A percentile compares a stretch with the other conserved stretches of the same genome.
These are phyloP conservation scores for Crax fasciolata DNA, from an alignment of 2,797 vertebrate species.

Conservation along the genomic window DNA sequence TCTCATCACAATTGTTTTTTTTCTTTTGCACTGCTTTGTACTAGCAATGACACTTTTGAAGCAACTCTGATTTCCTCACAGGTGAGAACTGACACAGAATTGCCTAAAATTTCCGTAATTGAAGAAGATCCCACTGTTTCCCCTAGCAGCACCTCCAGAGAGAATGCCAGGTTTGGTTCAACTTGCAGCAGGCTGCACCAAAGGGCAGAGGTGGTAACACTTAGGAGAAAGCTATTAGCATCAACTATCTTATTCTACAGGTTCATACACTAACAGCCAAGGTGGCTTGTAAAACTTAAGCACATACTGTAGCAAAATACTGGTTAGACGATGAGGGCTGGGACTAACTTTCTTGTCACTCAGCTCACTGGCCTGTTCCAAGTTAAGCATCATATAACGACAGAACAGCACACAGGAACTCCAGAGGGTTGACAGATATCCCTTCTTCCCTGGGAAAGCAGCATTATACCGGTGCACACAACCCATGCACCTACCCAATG, in stretches of 20 bases:
- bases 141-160: conserved; percentile 13
- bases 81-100: conserved; percentile 46
- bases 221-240: conserved; percentile 58
- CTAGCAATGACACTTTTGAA: conserved; percentile 16
- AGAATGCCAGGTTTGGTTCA: not conserved
- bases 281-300: conserved; percentile 57
- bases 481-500: rapidly evolving
- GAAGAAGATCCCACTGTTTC: conserved; percentile 55
- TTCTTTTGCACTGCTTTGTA: not conserved
- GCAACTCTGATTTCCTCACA: conserved; percentile 69
- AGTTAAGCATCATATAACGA: not conserved
- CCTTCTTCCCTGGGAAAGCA: not conserved
- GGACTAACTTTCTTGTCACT: conserved; percentile 46
- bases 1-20: conserved; percentile 20
- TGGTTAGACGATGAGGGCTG: not conserved
- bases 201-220: conserved; percentile 60
- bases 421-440: not conserved
- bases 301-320: conserved; percentile 41
- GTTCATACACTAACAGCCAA: conserved; percentile 49
- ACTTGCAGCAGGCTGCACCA: not conserved
- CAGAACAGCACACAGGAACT: not conserved
- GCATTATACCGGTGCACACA: not conserved
- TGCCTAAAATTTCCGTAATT: conserved; percentile 55
- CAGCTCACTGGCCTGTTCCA: conserved; percentile 15
- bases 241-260: conserved; percentile 64